Base-by-base conservation (phyloP, 37 sponge, comb jelly and placozoan species). In the Ianthella basta region DNA sequence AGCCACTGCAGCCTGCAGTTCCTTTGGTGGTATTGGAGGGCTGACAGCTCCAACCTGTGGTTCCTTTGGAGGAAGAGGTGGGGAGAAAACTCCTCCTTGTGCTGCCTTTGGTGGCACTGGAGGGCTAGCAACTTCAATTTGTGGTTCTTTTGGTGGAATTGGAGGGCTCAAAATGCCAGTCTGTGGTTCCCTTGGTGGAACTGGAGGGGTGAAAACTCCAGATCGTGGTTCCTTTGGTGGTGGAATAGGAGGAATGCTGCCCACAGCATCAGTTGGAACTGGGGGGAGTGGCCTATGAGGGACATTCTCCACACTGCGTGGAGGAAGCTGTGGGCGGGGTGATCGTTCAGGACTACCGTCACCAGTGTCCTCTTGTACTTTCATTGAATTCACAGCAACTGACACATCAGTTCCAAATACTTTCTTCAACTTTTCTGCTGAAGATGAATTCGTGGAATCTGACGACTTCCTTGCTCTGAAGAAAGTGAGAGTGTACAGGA, bases 41-140 rank as follows among this genome's bases (percentile, higher is more conserved):
- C 6, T 10, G 50, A 44, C 3, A 44, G 8, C 50, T 10, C 6
- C 3, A 44, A 44, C 8, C 8, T 44, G 50, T 44, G 50, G 18
- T 6, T 69, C 70, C 6, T 69, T 69, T 69, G 35, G 70, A 5
- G 70, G 70, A 30, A 69, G 12, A 30, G 70, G 70, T 10, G 70
- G 70, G 6, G 70, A 16, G 18, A 13, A 12, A 69, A 61, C 13
- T 1, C 35, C 35, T 5, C 18, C 4, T 13, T 34, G 32, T 32
- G 34, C 2, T 35, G 10, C 70, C 34, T 30, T 69, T 69, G 4
- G 70, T 32, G 70, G 70, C 33, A 69, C 33, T 18, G 70, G 70
- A 34, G 70, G 70, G 8, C 3, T 10, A 75, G 78, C 25, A 75
- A 23, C 24, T 30, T 15, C 72, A 25, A 15, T 13, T 5, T 13